Base-by-base conservation (phyloP, 2,888 invertebrate species). In the Cosmopolites sordidus region DNA sequence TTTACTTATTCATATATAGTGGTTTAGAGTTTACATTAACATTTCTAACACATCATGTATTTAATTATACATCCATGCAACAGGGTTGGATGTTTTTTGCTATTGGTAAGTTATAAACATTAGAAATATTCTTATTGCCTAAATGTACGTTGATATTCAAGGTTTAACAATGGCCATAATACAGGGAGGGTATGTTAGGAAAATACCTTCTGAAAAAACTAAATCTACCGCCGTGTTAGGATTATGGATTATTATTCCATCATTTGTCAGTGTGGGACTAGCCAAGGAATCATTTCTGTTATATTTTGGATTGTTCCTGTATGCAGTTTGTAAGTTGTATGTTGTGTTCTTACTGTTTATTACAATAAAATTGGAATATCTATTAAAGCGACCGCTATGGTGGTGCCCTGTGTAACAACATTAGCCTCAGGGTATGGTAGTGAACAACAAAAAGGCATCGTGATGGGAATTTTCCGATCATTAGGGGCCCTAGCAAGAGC, bases 1-100 rank as follows among this genome's bases (percentile, higher is more conserved):
- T 93, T 8, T 98, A 95, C 76, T 78, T 97, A 58, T 93, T 97
- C 70, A 79, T 95, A 55, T 97, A 95, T 74, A 96, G 97, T 48
- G 98, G 97, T 1, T 78, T 99, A 51, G 98, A 99, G 75, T 99
- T 97, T 71, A 98, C 98, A 0, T 78, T 99, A 29, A 95, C 97
- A 48, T 99, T 99, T 77, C 79, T 98, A 43, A 95, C 95, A 48
- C 96, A 96, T 76, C 87, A 92, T 66, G 82, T 88, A 33, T 96
- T 97, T 72, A 81, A 86, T 46, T 97, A 91, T 72, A 87, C 86
- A 49, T 92, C 95, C 41, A 91, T 95, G 88, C 90, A 96, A 73
- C 98, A 99, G 76, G 98, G 98, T 4, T 92, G 89, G 81, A 95
- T 99, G 92, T 99, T 97, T 73, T 82, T 96, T 65, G 87, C 87